These are phyloP conservation scores for Notodonta dromedarius DNA, from an alignment of 2,888 invertebrate genomes.

Conservation along the genomic window DNA sequence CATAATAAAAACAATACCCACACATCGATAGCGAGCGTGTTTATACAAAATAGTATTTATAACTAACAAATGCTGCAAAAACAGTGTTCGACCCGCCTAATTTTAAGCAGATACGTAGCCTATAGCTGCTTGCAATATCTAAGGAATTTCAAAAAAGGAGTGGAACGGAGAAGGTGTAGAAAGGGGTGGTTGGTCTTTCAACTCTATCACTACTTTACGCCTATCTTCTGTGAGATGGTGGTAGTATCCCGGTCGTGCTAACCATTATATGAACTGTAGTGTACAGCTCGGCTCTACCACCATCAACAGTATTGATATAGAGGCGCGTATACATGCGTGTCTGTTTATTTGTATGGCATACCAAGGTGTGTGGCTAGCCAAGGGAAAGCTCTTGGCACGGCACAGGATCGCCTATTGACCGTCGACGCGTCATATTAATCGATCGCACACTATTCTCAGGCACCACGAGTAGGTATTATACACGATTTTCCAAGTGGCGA, in stretches of 20 bases:
- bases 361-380: constrained; percentile 42
- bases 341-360: constrained; percentile 22
- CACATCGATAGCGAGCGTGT: neutral
- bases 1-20: neutral
- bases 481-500: neutral
- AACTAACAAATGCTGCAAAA: too few relatives aligned
- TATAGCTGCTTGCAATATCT: too few relatives aligned
- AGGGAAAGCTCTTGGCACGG: constrained; percentile 62
- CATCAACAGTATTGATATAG: too few relatives aligned
- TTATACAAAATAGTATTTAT: neutral
- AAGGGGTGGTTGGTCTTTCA: too few relatives aligned
- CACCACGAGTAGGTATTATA: neutral
- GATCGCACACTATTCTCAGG: constrained; percentile 48
- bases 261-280: too few relatives aligned
- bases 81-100: too few relatives aligned
- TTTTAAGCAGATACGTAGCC: too few relatives aligned
- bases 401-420: constrained; percentile 44
- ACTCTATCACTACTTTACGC: too few relatives aligned
- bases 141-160: too few relatives aligned
- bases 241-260: too few relatives aligned
- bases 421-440: constrained; percentile 64
- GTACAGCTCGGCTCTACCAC: neutral
- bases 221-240: too few relatives aligned
- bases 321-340: neutral
- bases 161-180: too few relatives aligned